These are phyloP conservation scores for Lepidocolaptes lacrymiger DNA, from an alignment of 2,797 vertebrate genomes.

Conservation along the genomic window DNA sequence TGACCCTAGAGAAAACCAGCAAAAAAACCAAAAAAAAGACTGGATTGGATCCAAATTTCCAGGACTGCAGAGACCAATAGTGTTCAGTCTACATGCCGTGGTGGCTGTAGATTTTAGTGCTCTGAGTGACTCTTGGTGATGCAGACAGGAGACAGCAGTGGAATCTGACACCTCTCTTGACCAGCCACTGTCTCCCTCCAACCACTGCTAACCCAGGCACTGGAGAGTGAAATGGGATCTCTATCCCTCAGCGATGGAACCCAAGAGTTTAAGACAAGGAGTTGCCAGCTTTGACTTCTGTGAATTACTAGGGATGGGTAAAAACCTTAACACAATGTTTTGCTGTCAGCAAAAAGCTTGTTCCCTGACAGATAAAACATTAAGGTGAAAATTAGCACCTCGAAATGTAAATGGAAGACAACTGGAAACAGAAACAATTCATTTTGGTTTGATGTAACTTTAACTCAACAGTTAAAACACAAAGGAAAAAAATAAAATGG, in stretches of 20 bases:
- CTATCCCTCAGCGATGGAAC: background rate
- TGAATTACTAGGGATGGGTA: background rate
- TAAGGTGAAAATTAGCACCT: background rate
- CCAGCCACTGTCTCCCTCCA: background rate
- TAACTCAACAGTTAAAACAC: background rate
- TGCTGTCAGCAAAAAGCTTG: background rate
- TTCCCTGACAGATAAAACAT: background rate
- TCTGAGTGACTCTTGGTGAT: background rate
- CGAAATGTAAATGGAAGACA: background rate
- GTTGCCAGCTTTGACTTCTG: background rate
- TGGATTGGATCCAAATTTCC: background rate
- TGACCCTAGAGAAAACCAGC: background rate
- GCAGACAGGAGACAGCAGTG: background rate
- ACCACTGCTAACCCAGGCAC: background rate
- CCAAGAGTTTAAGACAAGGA: background rate
- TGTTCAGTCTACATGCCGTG: background rate
- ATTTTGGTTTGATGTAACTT: background rate
- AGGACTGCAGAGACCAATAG: background rate
- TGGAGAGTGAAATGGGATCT: background rate
- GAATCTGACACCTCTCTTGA: background rate
- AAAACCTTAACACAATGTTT: background rate
- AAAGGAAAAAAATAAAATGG: conserved; percentile 10
- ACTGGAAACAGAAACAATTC: background rate
- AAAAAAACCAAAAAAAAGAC: background rate
- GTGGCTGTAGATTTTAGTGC: background rate